Conservation (phyloP, 2,888 invertebrate genomes). For the Andrena marginata region DNA sequence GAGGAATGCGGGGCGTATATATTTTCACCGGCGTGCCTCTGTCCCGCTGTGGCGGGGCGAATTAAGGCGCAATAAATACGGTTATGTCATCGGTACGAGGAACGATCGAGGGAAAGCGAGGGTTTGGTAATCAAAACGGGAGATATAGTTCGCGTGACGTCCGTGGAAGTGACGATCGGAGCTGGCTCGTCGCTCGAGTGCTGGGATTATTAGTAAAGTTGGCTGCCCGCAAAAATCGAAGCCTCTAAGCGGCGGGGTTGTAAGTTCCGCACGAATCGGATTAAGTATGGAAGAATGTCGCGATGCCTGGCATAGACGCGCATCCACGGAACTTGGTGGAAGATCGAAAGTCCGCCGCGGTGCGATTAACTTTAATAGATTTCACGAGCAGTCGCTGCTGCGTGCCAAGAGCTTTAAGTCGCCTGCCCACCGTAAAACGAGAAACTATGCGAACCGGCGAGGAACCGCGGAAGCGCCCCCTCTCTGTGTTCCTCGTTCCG, state of each 20-base stretch:
- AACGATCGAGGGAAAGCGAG: constrained; percentile 17
- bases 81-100: background rate
- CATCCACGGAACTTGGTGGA: background rate
- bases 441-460: background rate
- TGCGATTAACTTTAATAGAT: constrained; percentile 26
- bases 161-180: background rate
- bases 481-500: background rate
- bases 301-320: background rate
- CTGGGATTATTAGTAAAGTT: too few relatives aligned
- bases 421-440: background rate
- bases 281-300: background rate
- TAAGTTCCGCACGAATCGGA: background rate
- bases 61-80: background rate
- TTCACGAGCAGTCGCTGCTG: background rate
- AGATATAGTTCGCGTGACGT: background rate
- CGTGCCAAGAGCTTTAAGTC: constrained; percentile 2
- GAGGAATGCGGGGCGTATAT: too few relatives aligned
- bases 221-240: background rate
- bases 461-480: background rate
- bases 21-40: too few relatives aligned
- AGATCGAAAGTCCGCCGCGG: background rate
- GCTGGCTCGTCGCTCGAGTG: background rate
- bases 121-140: constrained; percentile 8
- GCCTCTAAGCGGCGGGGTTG: background rate
- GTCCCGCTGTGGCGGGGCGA: too few relatives aligned